These are phyloP conservation scores for Oceanodroma leucorhoa DNA, from an alignment of 2,797 vertebrate genomes.

Conservation along the genomic window DNA sequence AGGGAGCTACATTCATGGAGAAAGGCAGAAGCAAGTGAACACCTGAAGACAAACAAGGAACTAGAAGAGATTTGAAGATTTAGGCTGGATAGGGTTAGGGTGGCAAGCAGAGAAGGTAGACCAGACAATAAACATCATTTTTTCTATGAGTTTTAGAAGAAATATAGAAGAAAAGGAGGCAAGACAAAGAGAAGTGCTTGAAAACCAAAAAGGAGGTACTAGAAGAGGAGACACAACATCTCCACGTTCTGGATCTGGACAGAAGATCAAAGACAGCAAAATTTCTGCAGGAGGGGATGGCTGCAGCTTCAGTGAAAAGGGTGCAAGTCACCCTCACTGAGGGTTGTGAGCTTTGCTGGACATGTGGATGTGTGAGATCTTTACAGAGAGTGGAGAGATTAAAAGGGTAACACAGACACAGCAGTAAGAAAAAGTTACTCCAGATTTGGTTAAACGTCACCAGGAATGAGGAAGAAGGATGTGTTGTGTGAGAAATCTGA, in stretches of 20 bases:
- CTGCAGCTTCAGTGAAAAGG: not conserved
- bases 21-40: not conserved
- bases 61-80: not conserved
- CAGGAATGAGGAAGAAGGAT: not conserved
- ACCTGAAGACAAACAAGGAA: not conserved
- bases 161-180: not conserved
- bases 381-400: not conserved
- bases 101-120: not conserved
- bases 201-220: not conserved
- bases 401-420: not conserved
- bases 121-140: not conserved
- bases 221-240: not conserved
- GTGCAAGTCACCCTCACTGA: not conserved
- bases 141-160: not conserved
- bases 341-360: not conserved
- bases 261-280: not conserved
- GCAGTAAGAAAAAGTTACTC: not conserved
- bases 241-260: not conserved
- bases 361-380: not conserved
- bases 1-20: not conserved
- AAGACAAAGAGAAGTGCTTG: not conserved
- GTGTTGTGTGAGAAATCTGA: not conserved
- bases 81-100: not conserved
- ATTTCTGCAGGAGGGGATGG: not conserved
- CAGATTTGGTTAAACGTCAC: not conserved